A percentile compares a stretch with the other conserved stretches of the same genome.
phyloP scores from a whole-genome alignment of 2,797 vertebrate species.

The Eulemur rubriventer region DNA sequence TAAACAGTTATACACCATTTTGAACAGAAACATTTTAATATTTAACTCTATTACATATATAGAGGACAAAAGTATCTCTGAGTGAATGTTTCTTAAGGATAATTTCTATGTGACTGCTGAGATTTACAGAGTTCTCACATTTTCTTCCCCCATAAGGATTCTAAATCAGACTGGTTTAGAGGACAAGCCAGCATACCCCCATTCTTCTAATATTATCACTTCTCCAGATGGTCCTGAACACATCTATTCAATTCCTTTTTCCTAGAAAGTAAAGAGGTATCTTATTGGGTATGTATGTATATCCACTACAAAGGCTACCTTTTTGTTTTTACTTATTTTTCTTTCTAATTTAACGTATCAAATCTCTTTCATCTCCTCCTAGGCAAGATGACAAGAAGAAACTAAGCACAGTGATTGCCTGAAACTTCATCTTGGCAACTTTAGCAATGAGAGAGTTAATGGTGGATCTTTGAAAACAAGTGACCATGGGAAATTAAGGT shows the following conservation, averaged over 20 bases:
- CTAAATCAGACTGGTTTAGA: constrained; percentile 79
- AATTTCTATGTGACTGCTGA: constrained; percentile 72
- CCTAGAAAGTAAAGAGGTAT: constrained; percentile 72
- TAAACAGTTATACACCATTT: neutral
- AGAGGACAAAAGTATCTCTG: constrained; percentile 54
- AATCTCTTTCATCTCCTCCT: constrained; percentile 69
- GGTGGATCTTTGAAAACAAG: constrained; percentile 86
- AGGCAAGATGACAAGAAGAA: constrained; percentile 66
- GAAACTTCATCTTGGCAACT: constrained; percentile 80
- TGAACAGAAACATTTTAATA: constrained; percentile 23
- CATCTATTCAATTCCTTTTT: constrained; percentile 67
- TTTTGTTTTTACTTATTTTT: constrained; percentile 56
- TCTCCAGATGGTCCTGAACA: constrained; percentile 80
- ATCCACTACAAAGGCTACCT: constrained; percentile 42
- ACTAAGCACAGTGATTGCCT: constrained; percentile 71
- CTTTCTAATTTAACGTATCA: constrained; percentile 3
- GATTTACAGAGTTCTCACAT: constrained; percentile 77
- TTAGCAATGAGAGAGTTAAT: constrained; percentile 83
- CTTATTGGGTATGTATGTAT: constrained; percentile 49
- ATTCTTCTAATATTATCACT: constrained; percentile 79
- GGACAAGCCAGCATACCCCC: constrained; percentile 75
- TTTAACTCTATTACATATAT: constrained; percentile 1
- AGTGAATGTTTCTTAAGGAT: constrained; percentile 60
- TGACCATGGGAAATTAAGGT: constrained; percentile 88
- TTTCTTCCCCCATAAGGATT: constrained; percentile 77